Conservation (phyloP, 2,113 vertebrate genomes). For the Sporophila hypoxantha region DNA sequence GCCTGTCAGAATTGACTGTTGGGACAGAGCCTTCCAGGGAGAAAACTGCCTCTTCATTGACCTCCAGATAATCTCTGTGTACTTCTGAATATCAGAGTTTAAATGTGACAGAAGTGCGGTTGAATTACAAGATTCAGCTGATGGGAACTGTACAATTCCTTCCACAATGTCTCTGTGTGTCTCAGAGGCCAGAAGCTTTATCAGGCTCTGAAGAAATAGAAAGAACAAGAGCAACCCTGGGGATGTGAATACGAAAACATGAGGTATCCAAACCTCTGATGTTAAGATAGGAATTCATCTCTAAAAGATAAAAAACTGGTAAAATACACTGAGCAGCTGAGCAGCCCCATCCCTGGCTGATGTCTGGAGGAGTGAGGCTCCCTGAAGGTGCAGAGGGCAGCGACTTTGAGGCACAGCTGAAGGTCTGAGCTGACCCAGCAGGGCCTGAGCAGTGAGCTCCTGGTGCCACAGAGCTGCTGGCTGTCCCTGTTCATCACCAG, state of each 20-base stretch:
- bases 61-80: background rate
- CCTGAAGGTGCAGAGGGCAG: background rate
- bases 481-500: fast-evolving
- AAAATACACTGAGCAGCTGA: background rate
- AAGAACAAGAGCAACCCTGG: background rate
- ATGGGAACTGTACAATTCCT: background rate
- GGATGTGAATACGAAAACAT: background rate
- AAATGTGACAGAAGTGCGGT: background rate
- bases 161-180: background rate
- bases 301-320: background rate
- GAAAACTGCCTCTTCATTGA: background rate
- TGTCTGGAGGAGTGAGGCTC: background rate
- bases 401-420: background rate
- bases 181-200: background rate
- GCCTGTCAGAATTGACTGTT: background rate
- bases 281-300: background rate
- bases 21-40: background rate
- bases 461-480: background rate
- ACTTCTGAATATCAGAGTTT: background rate
- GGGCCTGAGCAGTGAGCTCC: background rate
- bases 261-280: background rate
- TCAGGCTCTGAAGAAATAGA: background rate
- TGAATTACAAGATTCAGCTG: background rate
- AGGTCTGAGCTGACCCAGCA: background rate
- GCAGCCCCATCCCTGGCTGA: background rate